Conservation (phyloP, 2,113 vertebrate species). For the Cyphomyrus plagiostoma region DNA sequence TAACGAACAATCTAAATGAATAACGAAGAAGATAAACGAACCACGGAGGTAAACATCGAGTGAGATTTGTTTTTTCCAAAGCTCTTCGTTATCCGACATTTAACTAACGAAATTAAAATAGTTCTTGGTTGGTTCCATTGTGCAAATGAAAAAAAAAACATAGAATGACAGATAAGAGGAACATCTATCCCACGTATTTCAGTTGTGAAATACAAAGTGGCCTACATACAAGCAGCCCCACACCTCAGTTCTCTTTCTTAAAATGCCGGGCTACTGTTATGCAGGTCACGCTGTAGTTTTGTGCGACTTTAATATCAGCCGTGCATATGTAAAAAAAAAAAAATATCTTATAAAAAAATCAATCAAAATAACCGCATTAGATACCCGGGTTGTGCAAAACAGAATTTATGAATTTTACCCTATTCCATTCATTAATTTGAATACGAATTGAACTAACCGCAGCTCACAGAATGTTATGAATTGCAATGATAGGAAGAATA, state of each 20-base stretch:
- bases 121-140: neutral
- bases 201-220: neutral
- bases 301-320: neutral
- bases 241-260: neutral
- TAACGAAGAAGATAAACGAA: neutral
- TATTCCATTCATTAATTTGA: neutral
- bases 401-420: neutral
- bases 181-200: neutral
- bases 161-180: neutral
- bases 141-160: neutral
- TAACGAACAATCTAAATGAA: neutral
- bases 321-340: neutral
- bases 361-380: neutral
- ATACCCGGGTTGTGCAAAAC: neutral
- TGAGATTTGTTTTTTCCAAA: neutral
- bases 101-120: neutral
- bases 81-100: neutral
- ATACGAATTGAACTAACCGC: neutral
- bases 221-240: neutral
- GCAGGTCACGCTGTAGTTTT: neutral
- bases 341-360: neutral
- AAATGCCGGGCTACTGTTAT: neutral
- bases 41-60: neutral
- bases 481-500: neutral
- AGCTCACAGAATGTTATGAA: neutral